Evolutionary conservation across 2,888 invertebrate genomes (phyloP), one percentile per base, ranked within the genome.

Genomic region (Aphidoletes aphidimyza): DNA sequence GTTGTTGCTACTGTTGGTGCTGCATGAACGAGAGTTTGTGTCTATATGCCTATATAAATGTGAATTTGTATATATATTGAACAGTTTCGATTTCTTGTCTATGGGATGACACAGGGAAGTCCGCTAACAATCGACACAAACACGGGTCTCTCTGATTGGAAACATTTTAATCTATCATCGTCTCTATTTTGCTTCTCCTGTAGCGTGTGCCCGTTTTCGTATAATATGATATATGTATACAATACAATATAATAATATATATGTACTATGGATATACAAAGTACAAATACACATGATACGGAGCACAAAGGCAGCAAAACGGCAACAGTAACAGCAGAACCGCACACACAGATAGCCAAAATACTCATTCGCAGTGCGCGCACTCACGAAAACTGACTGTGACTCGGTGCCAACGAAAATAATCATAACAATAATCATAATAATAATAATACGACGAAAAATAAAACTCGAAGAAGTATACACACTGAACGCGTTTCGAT

Each of bases 361-460:
- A 54, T 26, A 54, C 6, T 54, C 1, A 54, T 6, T 17, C 17
- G 26, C 5, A 22, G 54, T 69, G 69, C 30, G 69, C 69, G 69
- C 69, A 69, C 69, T 69, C 69, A 69, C 69, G 3, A 30, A 42
- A 42, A 14, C 30, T 69, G 69, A 26, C 54, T 22, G 34, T 1
- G 69, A 69, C 69, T 69, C 30, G 69, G 34, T 69, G 69, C 69
- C 69, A 69, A 69, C 69, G 30, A 69, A 69, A 39, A 54, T 54
- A 54, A 69, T 69, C 26, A 69, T 54, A 54, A 54, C 30, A 69
- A 69, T 17, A 69, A 34, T 69, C 34, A 69, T 69, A 69, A 69
- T 69, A 26, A 69, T 69, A 69, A 69, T 69, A 69, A 69, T 69
- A 69, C n/a, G n/a, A n/a, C n/a, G n/a, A n/a, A n/a, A n/a, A n/a